A percentile compares a stretch with the other conserved stretches of the same genome.
phyloP scores from a whole-genome alignment of 1,140 invertebrate species.

The Cryptotermes secundus region DNA sequence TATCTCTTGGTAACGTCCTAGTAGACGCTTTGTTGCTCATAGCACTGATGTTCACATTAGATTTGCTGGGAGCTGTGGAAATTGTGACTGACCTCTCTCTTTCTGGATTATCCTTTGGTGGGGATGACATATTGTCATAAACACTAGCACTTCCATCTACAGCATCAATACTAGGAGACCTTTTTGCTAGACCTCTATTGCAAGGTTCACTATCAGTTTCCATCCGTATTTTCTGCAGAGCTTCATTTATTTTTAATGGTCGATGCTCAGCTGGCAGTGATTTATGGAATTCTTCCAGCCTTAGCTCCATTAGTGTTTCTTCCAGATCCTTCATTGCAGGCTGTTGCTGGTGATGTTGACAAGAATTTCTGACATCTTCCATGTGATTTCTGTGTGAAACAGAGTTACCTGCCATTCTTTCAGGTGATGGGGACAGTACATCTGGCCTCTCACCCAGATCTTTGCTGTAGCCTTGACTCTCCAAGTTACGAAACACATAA shows the following conservation, averaged over 20 bases:
- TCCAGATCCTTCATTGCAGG: constrained; percentile 46
- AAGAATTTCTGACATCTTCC: neutral
- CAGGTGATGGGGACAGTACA: constrained; percentile 51
- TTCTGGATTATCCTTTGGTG: constrained; percentile 21
- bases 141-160: constrained; percentile 30
- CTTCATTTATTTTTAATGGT: constrained; percentile 57
- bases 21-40: neutral
- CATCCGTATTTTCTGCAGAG: constrained; percentile 52
- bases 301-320: constrained; percentile 52
- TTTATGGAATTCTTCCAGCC: constrained; percentile 45
- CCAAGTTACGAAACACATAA: constrained; percentile 74
- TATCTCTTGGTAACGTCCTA: constrained; percentile 24
- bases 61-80: neutral
- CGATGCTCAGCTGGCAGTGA: constrained; percentile 51
- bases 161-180: neutral
- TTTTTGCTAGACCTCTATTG: neutral
- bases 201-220: constrained; percentile 40
- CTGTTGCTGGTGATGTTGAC: neutral
- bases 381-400: neutral
- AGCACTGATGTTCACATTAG: neutral
- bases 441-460: constrained; percentile 63
- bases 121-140: constrained; percentile 35
- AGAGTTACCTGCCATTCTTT: constrained; percentile 21
- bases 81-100: constrained; percentile 13
- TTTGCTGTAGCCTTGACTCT: constrained; percentile 70